A percentile compares a stretch with the other conserved stretches of the same genome.
Conservation (phyloP, 2,888 invertebrate species). For the Ferrisia virgata region DNA sequence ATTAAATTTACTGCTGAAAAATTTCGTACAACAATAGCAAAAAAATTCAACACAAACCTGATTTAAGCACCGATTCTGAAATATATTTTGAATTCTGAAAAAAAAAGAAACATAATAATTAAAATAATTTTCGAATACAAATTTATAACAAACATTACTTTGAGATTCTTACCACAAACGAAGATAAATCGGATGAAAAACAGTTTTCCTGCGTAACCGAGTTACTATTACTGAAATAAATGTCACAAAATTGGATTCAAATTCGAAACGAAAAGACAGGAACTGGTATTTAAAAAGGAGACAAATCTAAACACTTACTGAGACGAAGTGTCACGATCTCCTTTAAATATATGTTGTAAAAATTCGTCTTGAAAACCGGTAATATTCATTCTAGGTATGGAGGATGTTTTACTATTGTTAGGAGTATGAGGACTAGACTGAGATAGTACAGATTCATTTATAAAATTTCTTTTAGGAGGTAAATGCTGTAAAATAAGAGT, state of each 20-base stretch:
- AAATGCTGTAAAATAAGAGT: background rate
- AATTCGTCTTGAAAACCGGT: conserved; percentile 48
- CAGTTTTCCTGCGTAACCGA: background rate
- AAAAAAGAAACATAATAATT: background rate
- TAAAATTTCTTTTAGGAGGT: background rate
- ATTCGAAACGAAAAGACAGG: background rate
- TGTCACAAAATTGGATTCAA: background rate
- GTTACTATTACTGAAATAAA: background rate
- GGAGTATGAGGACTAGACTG: conserved; percentile 41
- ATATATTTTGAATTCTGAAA: background rate
- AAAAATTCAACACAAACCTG: background rate
- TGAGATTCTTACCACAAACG: background rate
- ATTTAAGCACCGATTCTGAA: background rate
- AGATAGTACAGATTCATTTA: background rate
- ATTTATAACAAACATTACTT: background rate
- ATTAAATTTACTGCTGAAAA: no score
- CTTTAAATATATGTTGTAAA: conserved; percentile 47
- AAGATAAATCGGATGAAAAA: background rate
- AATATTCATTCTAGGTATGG: conserved; percentile 47
- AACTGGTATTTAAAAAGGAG: background rate
- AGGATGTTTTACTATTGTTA: conserved; percentile 23
- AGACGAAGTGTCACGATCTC: conserved; percentile 39
- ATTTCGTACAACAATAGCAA: background rate
- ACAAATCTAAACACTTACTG: background rate
- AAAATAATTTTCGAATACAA: background rate